Conservation (phyloP, 2,113 vertebrate genomes). For the Struthidea cinerea region DNA sequence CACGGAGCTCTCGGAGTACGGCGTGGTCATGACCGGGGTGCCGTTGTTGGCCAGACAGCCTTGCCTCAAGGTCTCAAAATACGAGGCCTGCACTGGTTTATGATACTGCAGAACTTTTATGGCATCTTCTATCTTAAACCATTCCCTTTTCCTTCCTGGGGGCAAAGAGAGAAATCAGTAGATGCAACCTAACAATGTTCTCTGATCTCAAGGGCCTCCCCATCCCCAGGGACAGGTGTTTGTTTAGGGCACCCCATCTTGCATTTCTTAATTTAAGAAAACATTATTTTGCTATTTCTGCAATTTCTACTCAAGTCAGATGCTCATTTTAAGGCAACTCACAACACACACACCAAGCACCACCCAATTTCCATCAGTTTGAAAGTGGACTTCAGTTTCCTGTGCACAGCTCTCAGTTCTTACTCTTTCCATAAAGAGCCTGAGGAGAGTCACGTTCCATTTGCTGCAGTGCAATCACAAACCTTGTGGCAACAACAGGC, state of each 20-base stretch:
- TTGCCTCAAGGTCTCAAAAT: slow-evolving; percentile 90
- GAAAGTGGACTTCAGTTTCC: neutral
- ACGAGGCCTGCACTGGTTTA: slow-evolving; percentile 97
- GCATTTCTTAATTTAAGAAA: neutral
- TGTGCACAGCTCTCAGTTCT: neutral
- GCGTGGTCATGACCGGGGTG: slow-evolving; percentile 86
- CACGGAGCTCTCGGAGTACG: slow-evolving; percentile 88
- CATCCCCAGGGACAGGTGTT: neutral
- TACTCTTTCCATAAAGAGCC: neutral
- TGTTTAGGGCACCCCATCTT: neutral
- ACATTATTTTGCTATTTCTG: neutral
- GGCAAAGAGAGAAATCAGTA: slow-evolving; percentile 39
- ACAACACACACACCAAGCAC: neutral
- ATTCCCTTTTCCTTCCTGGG: slow-evolving; percentile 97
- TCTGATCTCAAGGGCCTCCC: neutral
- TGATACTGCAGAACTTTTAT: slow-evolving; percentile 90
- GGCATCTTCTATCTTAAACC: slow-evolving; percentile 97
- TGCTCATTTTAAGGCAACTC: neutral
- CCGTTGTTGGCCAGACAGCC: slow-evolving; percentile 92
- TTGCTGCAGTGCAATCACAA: neutral
- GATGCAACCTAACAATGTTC: neutral
- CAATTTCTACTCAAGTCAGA: neutral
- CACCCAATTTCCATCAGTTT: neutral
- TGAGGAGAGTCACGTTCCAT: neutral
- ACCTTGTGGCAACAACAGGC: neutral